These are phyloP conservation scores for Tachysurus vachellii DNA, from an alignment of 2,113 vertebrate genomes.

Conservation along the genomic window DNA sequence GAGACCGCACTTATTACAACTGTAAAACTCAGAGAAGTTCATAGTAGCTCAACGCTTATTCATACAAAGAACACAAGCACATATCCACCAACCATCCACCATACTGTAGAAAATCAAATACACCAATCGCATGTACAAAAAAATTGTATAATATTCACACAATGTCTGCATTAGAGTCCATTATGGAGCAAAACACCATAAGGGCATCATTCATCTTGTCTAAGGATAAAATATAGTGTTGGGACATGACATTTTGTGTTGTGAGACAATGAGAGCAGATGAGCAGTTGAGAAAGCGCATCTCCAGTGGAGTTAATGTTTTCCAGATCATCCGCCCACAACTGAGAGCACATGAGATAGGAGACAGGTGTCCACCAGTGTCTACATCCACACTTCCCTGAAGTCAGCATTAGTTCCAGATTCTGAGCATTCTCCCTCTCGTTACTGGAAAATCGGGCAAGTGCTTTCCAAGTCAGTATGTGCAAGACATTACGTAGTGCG, in stretches of 20 bases:
- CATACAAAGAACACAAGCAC: background rate
- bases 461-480: slow-evolving; percentile 9
- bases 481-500: slow-evolving; percentile 38
- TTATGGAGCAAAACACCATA: slow-evolving; percentile 16
- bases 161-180: background rate
- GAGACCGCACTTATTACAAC: background rate
- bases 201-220: slow-evolving; percentile 20
- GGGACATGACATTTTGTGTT: slow-evolving; percentile 7
- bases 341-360: slow-evolving; percentile 31
- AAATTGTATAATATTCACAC: slow-evolving; percentile 5
- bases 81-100: background rate
- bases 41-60: background rate
- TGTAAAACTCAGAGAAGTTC: background rate
- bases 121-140: background rate
- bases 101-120: background rate
- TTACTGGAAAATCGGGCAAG: slow-evolving; percentile 36
- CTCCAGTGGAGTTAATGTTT: slow-evolving; percentile 31
- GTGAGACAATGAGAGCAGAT: background rate
- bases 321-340: slow-evolving; percentile 37
- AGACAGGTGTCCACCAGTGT: slow-evolving; percentile 49
- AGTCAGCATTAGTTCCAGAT: slow-evolving; percentile 49
- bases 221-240: slow-evolving; percentile 31
- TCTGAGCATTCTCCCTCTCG: slow-evolving; percentile 37
- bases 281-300: slow-evolving; percentile 8
- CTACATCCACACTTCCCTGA: slow-evolving; percentile 16